A percentile compares a stretch with the other conserved stretches of the same genome.
Evolutionary conservation across 2,797 vertebrate species (phyloP).

Genomic region (Heliangelus exortis): DNA sequence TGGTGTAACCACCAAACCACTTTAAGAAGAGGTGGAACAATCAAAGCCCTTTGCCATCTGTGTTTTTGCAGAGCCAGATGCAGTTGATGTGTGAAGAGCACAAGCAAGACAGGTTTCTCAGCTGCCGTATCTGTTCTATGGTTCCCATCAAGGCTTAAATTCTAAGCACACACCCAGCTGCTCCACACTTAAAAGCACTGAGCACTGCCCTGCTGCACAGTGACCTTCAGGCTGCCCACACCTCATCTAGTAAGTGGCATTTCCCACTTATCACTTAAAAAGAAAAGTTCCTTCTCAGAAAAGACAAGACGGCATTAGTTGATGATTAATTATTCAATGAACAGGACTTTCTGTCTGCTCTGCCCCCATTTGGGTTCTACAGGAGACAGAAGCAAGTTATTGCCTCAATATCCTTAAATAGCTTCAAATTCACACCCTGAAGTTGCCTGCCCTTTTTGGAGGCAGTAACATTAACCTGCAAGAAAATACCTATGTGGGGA

Average conservation of each 20-base stretch:
- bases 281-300: neutral
- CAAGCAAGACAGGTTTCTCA: neutral
- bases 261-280: neutral
- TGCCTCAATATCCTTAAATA: neutral
- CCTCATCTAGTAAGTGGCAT: neutral
- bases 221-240: neutral
- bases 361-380: neutral
- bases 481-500: neutral
- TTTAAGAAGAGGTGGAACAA: neutral
- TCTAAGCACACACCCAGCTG: neutral
- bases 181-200: neutral
- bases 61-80: neutral
- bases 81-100: neutral
- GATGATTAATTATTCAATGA: neutral
- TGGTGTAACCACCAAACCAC: neutral
- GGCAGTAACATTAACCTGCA: neutral
- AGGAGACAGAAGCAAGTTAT: neutral
- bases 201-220: neutral
- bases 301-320: neutral
- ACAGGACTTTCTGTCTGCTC: neutral
- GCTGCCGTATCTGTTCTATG: neutral
- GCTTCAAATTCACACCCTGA: neutral
- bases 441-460: neutral
- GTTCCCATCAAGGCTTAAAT: neutral
- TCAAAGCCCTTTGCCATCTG: neutral